Conservation (phyloP, 2,113 vertebrate species). For the Myotis brandtii region DNA sequence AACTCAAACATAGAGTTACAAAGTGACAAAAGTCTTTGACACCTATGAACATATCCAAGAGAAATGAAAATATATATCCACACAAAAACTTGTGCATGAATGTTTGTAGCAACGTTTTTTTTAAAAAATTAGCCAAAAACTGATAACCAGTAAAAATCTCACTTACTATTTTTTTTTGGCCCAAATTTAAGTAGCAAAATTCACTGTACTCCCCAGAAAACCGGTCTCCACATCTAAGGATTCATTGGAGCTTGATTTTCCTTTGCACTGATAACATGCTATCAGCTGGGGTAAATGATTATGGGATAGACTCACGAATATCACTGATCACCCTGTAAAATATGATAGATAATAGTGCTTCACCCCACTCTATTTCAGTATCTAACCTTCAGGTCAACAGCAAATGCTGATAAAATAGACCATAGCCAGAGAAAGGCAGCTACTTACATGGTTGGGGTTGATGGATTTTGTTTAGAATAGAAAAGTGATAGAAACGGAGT, state of each 20-base stretch:
- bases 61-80: not conserved
- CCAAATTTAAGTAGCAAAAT: not conserved
- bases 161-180: not conserved
- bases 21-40: not conserved
- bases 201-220: not conserved
- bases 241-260: not conserved
- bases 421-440: not conserved
- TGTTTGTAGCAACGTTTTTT: not conserved
- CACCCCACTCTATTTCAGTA: not conserved
- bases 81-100: not conserved
- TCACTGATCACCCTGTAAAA: not conserved
- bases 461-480: not conserved
- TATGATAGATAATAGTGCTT: not conserved
- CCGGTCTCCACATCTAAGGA: not conserved
- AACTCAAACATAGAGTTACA: not conserved
- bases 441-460: not conserved
- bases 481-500: not conserved
- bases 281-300: not conserved
- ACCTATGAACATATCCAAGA: not conserved
- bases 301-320: not conserved
- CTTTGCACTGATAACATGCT: not conserved
- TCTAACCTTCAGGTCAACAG: not conserved
- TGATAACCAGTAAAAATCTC: not conserved
- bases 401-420: not conserved
- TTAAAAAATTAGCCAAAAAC: not conserved